phyloP scores from a whole-genome alignment of 2,113 vertebrate species.

The Eclectus roratus region DNA sequence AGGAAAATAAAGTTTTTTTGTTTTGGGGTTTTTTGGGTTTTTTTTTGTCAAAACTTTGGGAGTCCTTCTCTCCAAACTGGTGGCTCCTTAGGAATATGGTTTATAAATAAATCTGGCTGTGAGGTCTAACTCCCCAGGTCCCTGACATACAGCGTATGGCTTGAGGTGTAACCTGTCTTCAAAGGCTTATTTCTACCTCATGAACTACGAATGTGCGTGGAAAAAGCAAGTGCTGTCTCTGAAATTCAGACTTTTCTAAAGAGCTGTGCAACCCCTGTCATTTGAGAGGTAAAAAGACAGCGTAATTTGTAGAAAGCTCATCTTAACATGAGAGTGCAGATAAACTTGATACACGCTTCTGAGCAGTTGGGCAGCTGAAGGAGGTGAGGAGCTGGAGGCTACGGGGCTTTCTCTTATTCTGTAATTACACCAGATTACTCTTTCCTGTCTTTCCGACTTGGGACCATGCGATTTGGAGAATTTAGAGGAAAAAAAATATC shows the following conservation, averaged over 20 bases:
- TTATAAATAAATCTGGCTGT: neutral
- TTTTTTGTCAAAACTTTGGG: neutral
- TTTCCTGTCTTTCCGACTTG: neutral
- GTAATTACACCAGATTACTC: neutral
- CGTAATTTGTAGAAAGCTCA: neutral
- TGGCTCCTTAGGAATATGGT: neutral
- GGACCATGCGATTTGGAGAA: neutral
- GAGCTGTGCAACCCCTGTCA: neutral
- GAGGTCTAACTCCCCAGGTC: neutral
- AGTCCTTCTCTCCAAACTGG: neutral
- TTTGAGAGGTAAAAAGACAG: neutral
- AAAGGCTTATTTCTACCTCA: neutral
- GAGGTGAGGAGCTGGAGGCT: neutral
- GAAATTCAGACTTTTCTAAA: neutral
- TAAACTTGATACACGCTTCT: accelerated
- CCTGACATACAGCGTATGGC: accelerated
- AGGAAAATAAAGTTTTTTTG: neutral
- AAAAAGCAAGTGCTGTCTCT: neutral
- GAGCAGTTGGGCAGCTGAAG: accelerated
- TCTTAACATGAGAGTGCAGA: neutral
- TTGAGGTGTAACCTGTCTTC: neutral
- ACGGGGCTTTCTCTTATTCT: accelerated
- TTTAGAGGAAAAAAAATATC: neutral
- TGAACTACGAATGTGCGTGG: neutral
- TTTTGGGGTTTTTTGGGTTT: no score